Percentiles rank a stretch among this genome's conserved stretches.
Conservation (phyloP, 53 echinoderm and acorn worm species). For the Echinarachnius parma region DNA sequence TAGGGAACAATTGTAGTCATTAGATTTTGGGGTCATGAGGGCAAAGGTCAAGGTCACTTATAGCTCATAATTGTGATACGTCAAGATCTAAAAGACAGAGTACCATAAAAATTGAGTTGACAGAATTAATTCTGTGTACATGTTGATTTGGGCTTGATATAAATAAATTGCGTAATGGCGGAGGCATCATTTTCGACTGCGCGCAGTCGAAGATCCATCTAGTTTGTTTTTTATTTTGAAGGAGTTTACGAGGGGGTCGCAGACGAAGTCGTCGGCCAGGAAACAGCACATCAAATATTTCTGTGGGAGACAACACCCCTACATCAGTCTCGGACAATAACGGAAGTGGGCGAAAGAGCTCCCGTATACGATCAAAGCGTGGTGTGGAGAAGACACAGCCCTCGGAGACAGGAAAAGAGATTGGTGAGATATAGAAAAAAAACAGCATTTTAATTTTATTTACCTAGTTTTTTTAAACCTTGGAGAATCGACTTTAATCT, state of each 20-base stretch:
- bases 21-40: too few relatives aligned
- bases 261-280: conserved; percentile 20
- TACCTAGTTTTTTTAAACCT: too few relatives aligned
- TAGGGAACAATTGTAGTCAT: too few relatives aligned
- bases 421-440: not conserved
- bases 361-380: conserved; percentile 19
- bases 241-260: conserved; percentile 25
- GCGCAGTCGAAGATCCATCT: not conserved
- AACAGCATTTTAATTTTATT: not conserved
- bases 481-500: too few relatives aligned
- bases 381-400: conserved; percentile 13
- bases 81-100: too few relatives aligned
- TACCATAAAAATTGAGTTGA: too few relatives aligned
- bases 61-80: too few relatives aligned
- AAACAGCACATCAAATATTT: conserved; percentile 6
- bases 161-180: too few relatives aligned
- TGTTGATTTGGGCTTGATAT: too few relatives aligned
- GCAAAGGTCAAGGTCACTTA: too few relatives aligned
- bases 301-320: not conserved
- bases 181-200: too few relatives aligned
- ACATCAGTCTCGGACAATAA: not conserved
- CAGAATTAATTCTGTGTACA: too few relatives aligned
- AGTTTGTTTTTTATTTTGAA: not conserved
- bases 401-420: not conserved
- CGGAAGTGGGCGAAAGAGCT: conserved; percentile 16